These are phyloP conservation scores for Nothobranchius furzeri DNA, from an alignment of 2,113 vertebrate genomes.

Conservation along the genomic window DNA sequence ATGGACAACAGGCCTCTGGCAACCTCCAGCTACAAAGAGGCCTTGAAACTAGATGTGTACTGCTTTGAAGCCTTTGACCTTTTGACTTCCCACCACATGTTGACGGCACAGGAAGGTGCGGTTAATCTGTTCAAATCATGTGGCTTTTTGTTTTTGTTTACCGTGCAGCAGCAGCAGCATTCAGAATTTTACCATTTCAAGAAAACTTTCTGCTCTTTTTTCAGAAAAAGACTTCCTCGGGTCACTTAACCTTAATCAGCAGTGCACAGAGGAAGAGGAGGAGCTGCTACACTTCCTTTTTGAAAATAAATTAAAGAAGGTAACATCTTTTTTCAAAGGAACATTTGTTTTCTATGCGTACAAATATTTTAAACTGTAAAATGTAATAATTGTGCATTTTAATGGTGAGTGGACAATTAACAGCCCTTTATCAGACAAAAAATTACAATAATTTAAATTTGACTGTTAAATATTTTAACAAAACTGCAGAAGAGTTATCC, in stretches of 20 bases:
- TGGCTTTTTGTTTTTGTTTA: background rate
- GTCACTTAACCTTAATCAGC: conserved; percentile 92
- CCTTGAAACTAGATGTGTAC: conserved; percentile 98
- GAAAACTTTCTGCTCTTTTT: conserved; percentile 2
- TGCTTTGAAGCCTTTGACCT: conserved; percentile 99
- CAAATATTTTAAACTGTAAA: background rate
- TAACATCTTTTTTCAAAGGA: conserved; percentile 12
- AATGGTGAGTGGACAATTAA: too few relatives aligned
- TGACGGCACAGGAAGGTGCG: conserved; percentile 97
- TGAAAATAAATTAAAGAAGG: conserved; percentile 99
- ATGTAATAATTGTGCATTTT: too few relatives aligned
- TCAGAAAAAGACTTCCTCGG: conserved; percentile 97
- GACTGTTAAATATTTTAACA: too few relatives aligned
- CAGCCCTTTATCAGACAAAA: too few relatives aligned
- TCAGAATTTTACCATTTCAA: background rate
- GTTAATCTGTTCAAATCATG: background rate
- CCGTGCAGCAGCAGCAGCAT: too few relatives aligned
- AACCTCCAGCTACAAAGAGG: conserved; percentile 98
- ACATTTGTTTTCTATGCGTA: background rate
- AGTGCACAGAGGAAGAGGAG: conserved; percentile 91
- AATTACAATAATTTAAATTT: too few relatives aligned
- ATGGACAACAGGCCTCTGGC: conserved; percentile 95
- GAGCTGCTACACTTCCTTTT: conserved; percentile 95
- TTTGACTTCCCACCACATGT: conserved; percentile 97
- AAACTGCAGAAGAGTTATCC: too few relatives aligned